phyloP scores from a whole-genome alignment of 1,140 invertebrate genomes.

The Drosophila seguyi region DNA sequence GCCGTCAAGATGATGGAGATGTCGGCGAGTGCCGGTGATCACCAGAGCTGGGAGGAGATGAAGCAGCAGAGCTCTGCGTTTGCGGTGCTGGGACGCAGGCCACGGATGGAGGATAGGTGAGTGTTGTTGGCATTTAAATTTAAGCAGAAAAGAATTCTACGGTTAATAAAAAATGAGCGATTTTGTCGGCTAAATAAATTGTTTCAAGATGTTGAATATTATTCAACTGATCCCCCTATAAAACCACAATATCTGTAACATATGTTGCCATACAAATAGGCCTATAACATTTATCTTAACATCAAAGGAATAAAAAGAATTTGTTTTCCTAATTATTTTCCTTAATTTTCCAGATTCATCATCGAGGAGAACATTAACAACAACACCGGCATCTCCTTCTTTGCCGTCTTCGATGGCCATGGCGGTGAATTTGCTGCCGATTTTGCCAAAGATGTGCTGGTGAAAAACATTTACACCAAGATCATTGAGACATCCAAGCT shows the following conservation, averaged over 20 bases:
- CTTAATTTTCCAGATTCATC: constrained; percentile 87
- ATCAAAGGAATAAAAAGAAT: background rate
- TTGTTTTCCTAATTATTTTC: background rate
- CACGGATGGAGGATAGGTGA: constrained; percentile 95
- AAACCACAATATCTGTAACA: constrained; percentile 5
- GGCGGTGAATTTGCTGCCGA: constrained; percentile 97
- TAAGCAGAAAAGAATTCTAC: background rate
- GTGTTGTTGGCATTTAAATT: background rate
- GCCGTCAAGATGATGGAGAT: constrained; percentile 83
- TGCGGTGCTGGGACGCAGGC: constrained; percentile 94
- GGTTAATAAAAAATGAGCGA: background rate
- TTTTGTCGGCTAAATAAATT: constrained; percentile 1
- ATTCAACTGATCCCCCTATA: background rate
- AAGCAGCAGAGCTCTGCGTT: constrained; percentile 92
- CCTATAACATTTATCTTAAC: background rate
- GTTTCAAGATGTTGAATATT: constrained; percentile 7
- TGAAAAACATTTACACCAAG: constrained; percentile 91
- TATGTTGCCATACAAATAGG: background rate
- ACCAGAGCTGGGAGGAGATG: constrained; percentile 90
- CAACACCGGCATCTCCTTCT: constrained; percentile 91
- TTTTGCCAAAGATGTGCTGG: constrained; percentile 93
- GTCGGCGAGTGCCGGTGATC: constrained; percentile 86
- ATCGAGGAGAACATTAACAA: constrained; percentile 91
- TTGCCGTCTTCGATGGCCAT: constrained; percentile 97
- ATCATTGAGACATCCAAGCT: constrained; percentile 90